A percentile compares a stretch with the other conserved stretches of the same genome.
Evolutionary conservation across 2,113 vertebrate species (phyloP).

Genomic region (Apteryx owenii): DNA sequence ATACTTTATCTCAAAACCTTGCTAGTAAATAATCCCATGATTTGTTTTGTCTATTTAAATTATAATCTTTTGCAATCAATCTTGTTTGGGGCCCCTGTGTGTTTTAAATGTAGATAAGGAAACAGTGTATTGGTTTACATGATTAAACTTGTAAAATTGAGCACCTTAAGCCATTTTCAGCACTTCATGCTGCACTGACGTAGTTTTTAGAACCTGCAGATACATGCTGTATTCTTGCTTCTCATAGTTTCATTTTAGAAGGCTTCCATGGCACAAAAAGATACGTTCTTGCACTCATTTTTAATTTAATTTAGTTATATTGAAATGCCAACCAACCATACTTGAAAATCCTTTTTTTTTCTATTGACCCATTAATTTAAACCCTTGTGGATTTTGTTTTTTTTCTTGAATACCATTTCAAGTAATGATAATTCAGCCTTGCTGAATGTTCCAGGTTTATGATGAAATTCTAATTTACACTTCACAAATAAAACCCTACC

Average conservation of each 20-base stretch:
- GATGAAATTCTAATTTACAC: constrained; percentile 25
- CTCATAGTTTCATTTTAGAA: neutral
- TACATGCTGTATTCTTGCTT: neutral
- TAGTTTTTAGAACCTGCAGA: neutral
- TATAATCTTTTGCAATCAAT: neutral
- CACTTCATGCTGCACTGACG: neutral
- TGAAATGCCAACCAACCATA: neutral
- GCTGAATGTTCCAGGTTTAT: neutral
- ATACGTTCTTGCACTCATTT: neutral
- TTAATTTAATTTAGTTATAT: neutral
- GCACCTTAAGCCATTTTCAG: neutral
- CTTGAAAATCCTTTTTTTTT: neutral
- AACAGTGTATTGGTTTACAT: neutral
- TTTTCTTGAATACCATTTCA: neutral
- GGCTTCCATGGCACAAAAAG: neutral
- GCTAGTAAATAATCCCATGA: neutral
- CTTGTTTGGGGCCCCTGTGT: neutral
- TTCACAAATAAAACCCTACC: constrained; percentile 1
- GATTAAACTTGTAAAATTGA: neutral
- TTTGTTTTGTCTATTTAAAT: neutral
- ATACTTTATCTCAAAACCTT: neutral
- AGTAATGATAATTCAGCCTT: neutral
- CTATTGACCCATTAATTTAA: neutral
- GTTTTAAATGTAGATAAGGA: neutral
- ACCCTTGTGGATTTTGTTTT: neutral